Conservation (phyloP, 2,113 vertebrate species). For the Corythornis vintsioides region DNA sequence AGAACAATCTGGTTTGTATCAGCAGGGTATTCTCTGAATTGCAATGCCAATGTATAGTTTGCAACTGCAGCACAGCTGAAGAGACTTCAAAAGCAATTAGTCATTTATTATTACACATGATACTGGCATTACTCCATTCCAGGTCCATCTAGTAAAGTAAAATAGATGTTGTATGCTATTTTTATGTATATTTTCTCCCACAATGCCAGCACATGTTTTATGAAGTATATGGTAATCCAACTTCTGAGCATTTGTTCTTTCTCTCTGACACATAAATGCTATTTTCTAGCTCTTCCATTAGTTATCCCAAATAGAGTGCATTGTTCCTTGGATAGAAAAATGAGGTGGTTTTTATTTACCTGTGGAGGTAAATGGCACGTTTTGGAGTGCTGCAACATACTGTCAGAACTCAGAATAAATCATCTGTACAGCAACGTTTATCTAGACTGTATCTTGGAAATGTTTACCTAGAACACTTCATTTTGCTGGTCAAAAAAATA, state of each 20-base stretch:
- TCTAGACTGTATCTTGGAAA: background rate
- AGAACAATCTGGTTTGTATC: background rate
- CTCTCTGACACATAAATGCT: background rate
- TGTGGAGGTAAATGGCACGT: accelerated
- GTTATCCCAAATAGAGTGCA: background rate
- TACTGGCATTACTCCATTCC: background rate
- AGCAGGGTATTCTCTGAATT: background rate
- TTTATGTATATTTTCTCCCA: background rate
- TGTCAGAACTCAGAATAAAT: background rate
- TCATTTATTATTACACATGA: background rate
- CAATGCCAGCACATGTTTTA: background rate
- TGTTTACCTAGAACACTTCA: background rate
- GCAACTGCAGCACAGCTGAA: background rate
- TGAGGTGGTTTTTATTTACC: background rate
- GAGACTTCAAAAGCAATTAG: background rate
- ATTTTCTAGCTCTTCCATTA: background rate
- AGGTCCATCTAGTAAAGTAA: background rate
- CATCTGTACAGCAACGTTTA: background rate
- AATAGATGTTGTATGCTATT: background rate
- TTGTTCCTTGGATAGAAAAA: background rate
- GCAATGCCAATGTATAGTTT: background rate
- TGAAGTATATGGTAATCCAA: background rate
- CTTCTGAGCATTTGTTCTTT: background rate
- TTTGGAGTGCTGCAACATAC: background rate
- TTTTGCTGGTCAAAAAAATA: background rate